A percentile compares a stretch with the other conserved stretches of the same genome.
phyloP scores from a whole-genome alignment of 2,113 vertebrate species.

The Bufo bufo region DNA sequence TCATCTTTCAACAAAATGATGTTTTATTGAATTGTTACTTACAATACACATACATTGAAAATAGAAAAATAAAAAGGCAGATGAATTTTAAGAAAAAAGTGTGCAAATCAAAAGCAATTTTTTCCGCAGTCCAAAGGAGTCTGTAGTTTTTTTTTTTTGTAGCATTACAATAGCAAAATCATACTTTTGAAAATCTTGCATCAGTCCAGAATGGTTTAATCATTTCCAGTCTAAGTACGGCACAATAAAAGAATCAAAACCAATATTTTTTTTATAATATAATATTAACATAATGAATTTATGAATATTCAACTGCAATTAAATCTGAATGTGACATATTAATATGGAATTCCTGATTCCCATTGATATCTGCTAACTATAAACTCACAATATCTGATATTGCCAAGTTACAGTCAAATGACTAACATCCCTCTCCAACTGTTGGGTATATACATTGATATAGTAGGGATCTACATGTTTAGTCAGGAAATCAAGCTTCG shows the following conservation, averaged over 20 bases:
- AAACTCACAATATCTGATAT: neutral
- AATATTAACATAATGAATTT: conserved; percentile 3
- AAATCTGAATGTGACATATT: neutral
- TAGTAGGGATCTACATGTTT: neutral
- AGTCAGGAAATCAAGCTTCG: too few species aligned
- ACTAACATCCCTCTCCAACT: neutral
- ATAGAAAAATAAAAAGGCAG: conserved; percentile 67
- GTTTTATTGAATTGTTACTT: conserved; percentile 69
- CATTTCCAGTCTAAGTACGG: neutral
- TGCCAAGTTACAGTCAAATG: too few species aligned
- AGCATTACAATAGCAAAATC: neutral
- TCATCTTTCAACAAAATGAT: conserved; percentile 66
- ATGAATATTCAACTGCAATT: neutral
- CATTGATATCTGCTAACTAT: too few species aligned
- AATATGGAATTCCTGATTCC: neutral
- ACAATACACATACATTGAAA: conserved; percentile 66
- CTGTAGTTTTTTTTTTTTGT: neutral
- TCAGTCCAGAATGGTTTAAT: neutral
- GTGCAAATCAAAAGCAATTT: conserved; percentile 61
- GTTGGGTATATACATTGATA: neutral
- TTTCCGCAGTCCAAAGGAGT: conserved; percentile 30
- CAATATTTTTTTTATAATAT: neutral
- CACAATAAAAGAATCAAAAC: neutral
- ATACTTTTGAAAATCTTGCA: neutral
- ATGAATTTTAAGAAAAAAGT: conserved; percentile 65